phyloP scores from a whole-genome alignment of 2,797 vertebrate genomes.

The Iguana delicatissima region DNA sequence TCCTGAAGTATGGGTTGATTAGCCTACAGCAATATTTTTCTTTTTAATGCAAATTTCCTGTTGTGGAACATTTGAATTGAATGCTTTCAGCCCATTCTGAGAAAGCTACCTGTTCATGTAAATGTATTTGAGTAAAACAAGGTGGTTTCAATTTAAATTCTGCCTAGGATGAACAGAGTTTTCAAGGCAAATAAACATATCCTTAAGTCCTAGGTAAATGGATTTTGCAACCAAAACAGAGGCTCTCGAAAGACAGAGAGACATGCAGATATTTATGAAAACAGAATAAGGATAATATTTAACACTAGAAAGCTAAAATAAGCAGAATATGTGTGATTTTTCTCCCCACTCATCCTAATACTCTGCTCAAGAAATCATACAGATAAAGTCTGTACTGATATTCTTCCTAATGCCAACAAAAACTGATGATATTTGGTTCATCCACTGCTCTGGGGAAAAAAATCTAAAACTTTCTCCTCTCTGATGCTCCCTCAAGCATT shows the following conservation, averaged over 20 bases:
- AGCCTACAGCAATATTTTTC: neutral
- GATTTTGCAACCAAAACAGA: constrained; percentile 43
- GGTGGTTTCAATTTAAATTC: constrained; percentile 12
- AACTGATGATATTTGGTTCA: constrained; percentile 19
- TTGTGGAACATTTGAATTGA: neutral
- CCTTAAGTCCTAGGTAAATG: constrained; percentile 43
- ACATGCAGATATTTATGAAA: neutral
- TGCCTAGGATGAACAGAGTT: constrained; percentile 4
- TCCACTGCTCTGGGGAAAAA: constrained; percentile 18
- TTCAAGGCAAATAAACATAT: constrained; percentile 31
- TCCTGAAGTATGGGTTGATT: too few relatives aligned
- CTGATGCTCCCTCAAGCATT: constrained; percentile 37
- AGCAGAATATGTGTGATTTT: neutral
- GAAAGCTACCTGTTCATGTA: neutral
- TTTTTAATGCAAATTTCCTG: neutral
- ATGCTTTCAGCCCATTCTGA: neutral
- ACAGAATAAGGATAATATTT: constrained; percentile 32
- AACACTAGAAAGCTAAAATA: constrained; percentile 11
- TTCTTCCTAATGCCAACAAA: constrained; percentile 26
- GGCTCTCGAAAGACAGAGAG: constrained; percentile 3
- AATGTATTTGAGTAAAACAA: constrained; percentile 12
- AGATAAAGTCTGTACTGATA: neutral
- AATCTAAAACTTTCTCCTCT: constrained; percentile 41
- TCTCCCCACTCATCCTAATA: neutral
- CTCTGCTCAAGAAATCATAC: constrained; percentile 6